These are phyloP conservation scores for Euthynnus affinis DNA, from an alignment of 2,797 vertebrate species.

Conservation along the genomic window DNA sequence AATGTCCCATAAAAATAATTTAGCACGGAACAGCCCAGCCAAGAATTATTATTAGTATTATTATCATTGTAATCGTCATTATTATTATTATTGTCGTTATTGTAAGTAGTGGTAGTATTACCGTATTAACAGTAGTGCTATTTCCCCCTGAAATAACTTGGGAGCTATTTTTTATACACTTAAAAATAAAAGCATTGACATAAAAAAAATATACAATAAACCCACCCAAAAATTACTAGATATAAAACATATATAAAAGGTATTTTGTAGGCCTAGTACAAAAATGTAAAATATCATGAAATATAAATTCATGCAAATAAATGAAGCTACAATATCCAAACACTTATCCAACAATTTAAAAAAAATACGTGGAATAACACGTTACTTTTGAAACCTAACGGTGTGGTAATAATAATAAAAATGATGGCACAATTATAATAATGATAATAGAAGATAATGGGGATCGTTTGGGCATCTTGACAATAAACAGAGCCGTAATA, in stretches of 20 bases:
- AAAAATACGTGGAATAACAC: background rate
- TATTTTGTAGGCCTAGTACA: background rate
- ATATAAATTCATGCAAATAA: background rate
- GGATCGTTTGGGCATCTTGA: constrained; percentile 20
- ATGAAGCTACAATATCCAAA: background rate
- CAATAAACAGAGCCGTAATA: constrained; percentile 45
- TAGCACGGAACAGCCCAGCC: background rate
- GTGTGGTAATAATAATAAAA: constrained; percentile 10
- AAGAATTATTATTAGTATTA: background rate
- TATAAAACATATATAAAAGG: no score
- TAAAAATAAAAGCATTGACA: background rate
- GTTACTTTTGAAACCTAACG: background rate
- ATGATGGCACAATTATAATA: background rate
- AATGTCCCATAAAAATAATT: no score
- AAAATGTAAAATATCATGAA: background rate
- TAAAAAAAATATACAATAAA: background rate
- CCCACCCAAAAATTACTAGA: no score
- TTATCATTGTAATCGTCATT: no score
- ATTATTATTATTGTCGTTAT: background rate
- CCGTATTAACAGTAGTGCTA: background rate
- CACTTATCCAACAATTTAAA: background rate
- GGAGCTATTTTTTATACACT: no score
- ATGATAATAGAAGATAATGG: background rate
- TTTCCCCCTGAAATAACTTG: no score
- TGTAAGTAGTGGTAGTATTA: background rate